phyloP scores from a whole-genome alignment of 2,888 invertebrate species.

The Trachelus troglodyta region DNA sequence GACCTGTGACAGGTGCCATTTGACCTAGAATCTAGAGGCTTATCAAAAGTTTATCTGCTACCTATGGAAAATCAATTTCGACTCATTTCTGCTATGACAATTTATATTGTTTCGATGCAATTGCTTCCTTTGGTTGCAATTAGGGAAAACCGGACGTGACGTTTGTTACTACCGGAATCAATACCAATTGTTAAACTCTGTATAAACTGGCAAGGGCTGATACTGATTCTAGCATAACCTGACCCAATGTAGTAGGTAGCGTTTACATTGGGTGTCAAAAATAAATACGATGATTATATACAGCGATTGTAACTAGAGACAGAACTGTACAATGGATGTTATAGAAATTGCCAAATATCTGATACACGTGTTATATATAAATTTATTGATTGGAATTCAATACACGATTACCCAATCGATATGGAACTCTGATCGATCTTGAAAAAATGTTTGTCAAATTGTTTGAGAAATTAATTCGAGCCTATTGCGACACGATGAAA shows the following conservation, averaged over 20 bases:
- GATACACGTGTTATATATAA: too few relatives aligned
- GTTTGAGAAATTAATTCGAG: not conserved
- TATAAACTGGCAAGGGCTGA: not conserved
- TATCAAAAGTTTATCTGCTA: not conserved
- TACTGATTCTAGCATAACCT: not conserved
- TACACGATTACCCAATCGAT: too few relatives aligned
- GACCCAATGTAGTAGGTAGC: not conserved
- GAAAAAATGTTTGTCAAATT: too few relatives aligned
- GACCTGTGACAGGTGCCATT: not conserved
- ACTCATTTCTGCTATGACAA: not conserved
- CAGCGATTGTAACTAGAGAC: not conserved
- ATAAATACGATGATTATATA: not conserved
- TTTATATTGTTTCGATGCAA: not conserved
- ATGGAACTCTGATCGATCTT: not conserved
- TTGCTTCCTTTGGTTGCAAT: not conserved
- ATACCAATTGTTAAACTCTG: not conserved
- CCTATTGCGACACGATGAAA: not conserved
- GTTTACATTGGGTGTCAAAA: not conserved
- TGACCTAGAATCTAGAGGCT: not conserved
- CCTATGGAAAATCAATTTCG: not conserved
- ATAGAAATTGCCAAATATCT: not conserved
- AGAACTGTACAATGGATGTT: not conserved
- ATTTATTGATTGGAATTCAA: too few relatives aligned
- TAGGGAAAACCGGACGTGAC: not conserved
- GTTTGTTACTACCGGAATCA: not conserved